Evolutionary conservation across 2,797 vertebrate genomes (phyloP), one percentile per base, ranked within the genome.

Genomic region (Danio kyathit): DNA sequence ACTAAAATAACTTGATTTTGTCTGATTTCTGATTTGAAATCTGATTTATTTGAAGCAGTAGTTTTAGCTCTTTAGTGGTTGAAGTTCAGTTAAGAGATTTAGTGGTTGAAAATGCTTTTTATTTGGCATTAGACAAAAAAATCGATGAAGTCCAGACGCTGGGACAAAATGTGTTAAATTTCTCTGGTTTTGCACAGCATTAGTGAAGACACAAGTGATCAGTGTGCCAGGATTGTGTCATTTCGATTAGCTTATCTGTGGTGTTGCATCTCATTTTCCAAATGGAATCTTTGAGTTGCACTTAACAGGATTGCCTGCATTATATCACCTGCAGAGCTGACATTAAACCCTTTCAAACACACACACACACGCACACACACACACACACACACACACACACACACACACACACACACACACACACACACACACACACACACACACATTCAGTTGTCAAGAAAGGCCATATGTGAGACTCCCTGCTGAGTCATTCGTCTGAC

Each of bases 271-370:
- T 86, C 61, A 86, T 88, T 85, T 83, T 77, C 63, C 71, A 82
- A 84, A 87, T 85, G 83, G 83, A 86, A 84, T 81, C 83, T 84
- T 65, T 80, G 67, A 81, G 71, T 80, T 79, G 83, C 85, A 85
- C 85, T 89, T 88, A 83, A 63, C 7, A n/a, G 82, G 85, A 88
- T 86, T 88, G 81, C 77, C 76, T 86, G 74, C 84, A 64, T 87
- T 86, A 88, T 79, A 84, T 89, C 84, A 77, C 79, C 61, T 41
- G 74, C 44, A 74, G 66, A 9, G 3, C 79, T 67, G 61, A 48
- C 70, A 66, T 80, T 54, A 52, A 40, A 44, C 40, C 61, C 59
- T n/a, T 48, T 17, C 29, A 29, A 29, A 14, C 19, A 43, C 59
- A 52, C 48, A 48, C 65, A 49, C 49, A 72, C 38, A 41, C 44